These are phyloP conservation scores for Protaetia brevitarsis DNA, from an alignment of 1,140 invertebrate genomes.

Conservation along the genomic window DNA sequence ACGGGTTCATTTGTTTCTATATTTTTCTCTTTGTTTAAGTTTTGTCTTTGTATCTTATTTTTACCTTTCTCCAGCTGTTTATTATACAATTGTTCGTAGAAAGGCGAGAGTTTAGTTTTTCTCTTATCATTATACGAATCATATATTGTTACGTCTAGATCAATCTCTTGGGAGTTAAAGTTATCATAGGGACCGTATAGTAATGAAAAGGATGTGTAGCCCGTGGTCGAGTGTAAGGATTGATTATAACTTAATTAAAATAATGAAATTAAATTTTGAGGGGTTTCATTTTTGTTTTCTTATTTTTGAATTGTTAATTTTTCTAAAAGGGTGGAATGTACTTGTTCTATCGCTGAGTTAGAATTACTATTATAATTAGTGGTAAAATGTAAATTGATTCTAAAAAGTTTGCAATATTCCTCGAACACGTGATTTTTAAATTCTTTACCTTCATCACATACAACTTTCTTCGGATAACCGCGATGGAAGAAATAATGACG, in stretches of 20 bases:
- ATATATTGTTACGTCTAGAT: background rate
- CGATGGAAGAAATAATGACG: slow-evolving; percentile 27
- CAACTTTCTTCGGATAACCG: slow-evolving; percentile 23
- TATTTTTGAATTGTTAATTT: slow-evolving; percentile 7
- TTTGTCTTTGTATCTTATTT: no score
- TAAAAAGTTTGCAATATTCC: slow-evolving; percentile 31
- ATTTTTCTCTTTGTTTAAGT: background rate
- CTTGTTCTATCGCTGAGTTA: slow-evolving; percentile 21
- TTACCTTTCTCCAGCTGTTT: background rate
- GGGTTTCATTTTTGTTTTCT: slow-evolving; percentile 26
- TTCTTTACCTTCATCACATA: slow-evolving; percentile 29
- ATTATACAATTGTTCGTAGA: background rate
- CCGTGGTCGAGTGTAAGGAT: slow-evolving; percentile 33
- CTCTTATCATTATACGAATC: background rate
- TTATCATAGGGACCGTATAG: slow-evolving; percentile 1
- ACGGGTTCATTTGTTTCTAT: slow-evolving; percentile 20
- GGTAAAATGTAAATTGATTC: slow-evolving; percentile 30
- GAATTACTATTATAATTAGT: slow-evolving; percentile 15
- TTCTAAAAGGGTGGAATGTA: slow-evolving; percentile 24
- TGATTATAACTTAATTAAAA: slow-evolving; percentile 33
- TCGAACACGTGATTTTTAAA: slow-evolving; percentile 30
- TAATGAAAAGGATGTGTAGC: background rate
- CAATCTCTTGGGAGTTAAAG: background rate
- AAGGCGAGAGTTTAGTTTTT: background rate
- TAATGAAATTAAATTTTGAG: slow-evolving; percentile 27